These are phyloP conservation scores for Tachycineta bicolor DNA, from an alignment of 2,113 vertebrate species.

Conservation along the genomic window DNA sequence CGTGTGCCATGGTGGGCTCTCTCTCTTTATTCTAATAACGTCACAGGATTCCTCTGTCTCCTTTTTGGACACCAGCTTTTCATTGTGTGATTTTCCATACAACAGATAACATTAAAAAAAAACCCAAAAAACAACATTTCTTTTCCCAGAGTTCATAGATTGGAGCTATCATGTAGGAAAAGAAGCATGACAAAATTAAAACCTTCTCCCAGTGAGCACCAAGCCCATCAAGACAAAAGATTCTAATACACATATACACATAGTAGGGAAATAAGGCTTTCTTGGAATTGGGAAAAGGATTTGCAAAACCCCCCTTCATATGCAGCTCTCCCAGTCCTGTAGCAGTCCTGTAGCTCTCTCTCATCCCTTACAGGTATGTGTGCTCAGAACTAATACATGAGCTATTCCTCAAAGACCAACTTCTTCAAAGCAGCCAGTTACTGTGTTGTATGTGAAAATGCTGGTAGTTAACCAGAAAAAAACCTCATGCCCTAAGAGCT, in stretches of 20 bases:
- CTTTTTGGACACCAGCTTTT: not conserved
- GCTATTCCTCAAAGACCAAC: not conserved
- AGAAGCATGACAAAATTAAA: not conserved
- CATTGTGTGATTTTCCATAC: rapidly evolving
- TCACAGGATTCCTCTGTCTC: not conserved
- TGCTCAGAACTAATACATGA: not conserved
- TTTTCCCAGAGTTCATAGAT: not conserved
- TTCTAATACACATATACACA: rapidly evolving
- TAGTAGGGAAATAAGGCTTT: not conserved
- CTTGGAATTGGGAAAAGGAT: too few species aligned
- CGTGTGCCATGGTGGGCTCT: rapidly evolving
- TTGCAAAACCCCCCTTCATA: too few species aligned
- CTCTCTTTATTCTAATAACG: not conserved
- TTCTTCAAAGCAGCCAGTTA: not conserved
- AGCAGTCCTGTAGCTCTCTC: not conserved
- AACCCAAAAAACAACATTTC: too few species aligned
- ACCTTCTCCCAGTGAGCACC: not conserved
- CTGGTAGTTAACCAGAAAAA: not conserved
- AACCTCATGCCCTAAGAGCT: not conserved
- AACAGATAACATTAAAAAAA: not conserved
- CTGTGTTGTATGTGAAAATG: not conserved
- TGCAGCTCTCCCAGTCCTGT: not conserved
- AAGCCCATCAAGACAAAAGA: not conserved
- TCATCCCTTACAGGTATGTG: not conserved
- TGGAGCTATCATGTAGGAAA: not conserved